Conservation (phyloP, 2,797 vertebrate genomes). For the Chaetophractus vellerosus region DNA sequence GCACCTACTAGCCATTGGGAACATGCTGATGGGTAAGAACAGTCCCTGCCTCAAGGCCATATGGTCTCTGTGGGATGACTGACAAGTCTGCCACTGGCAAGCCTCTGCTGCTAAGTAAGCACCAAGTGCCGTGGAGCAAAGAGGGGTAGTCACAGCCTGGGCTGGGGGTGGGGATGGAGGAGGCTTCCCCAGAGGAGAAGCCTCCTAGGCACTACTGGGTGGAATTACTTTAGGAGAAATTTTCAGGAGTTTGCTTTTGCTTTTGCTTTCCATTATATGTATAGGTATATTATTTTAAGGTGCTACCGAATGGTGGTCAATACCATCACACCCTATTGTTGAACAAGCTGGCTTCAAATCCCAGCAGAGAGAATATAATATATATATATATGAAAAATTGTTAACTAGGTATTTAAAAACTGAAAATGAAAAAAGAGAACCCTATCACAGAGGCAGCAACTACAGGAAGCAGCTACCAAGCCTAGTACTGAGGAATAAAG, state of each 20-base stretch:
- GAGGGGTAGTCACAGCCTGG: not conserved
- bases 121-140: too few species aligned
- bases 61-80: not conserved
- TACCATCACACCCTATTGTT: not conserved
- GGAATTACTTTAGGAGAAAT: not conserved
- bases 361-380: not conserved
- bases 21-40: not conserved
- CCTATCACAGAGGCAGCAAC: not conserved
- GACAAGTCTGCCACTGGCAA: not conserved
- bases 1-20: not conserved
- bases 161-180: too few species aligned
- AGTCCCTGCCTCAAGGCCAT: not conserved
- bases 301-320: not conserved
- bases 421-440: not conserved
- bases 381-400: not conserved
- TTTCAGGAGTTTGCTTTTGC: not conserved
- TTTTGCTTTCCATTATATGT: not conserved
- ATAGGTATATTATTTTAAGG: not conserved
- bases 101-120: not conserved
- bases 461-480: not conserved
- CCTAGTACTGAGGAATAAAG: not conserved
- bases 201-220: not conserved
- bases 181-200: not conserved
- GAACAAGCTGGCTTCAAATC: slow-evolving; percentile 1
- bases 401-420: not conserved